Evolutionary conservation across 1,140 invertebrate genomes (phyloP).

Genomic region (Plodia interpunctella): DNA sequence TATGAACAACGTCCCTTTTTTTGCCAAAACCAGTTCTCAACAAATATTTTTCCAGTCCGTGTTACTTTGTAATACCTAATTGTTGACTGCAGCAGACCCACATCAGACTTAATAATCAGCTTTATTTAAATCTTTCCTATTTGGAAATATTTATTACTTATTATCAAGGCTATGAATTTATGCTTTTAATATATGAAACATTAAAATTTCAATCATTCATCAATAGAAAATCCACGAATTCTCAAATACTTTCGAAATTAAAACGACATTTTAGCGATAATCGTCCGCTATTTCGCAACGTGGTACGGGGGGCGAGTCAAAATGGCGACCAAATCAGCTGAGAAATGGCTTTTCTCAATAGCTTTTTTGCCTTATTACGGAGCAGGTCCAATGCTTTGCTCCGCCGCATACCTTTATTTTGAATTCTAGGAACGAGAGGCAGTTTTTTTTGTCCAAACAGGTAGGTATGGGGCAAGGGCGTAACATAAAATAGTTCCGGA

Average conservation of each 20-base stretch:
- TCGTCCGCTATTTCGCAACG: neutral
- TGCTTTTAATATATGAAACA: too few relatives aligned
- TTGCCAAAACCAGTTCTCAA: conserved; percentile 2
- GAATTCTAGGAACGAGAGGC: conserved; percentile 7
- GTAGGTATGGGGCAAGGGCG: conserved; percentile 7
- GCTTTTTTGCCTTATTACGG: conserved; percentile 40
- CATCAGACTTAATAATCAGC: too few relatives aligned
- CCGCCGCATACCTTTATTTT: conserved; percentile 13
- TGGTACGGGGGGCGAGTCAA: conserved; percentile 55
- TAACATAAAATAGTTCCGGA: conserved; percentile 11
- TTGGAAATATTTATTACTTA: too few relatives aligned
- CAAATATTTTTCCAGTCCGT: conserved; percentile 8
- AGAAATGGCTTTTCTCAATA: conserved; percentile 40
- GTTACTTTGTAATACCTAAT: too few relatives aligned
- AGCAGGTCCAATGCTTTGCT: conserved; percentile 2
- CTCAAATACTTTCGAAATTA: neutral
- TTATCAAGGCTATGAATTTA: too few relatives aligned
- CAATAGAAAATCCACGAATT: too few relatives aligned
- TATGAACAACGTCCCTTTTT: conserved; percentile 12
- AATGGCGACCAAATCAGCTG: conserved; percentile 52
- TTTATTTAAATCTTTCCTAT: too few relatives aligned
- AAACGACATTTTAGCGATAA: conserved; percentile 8
- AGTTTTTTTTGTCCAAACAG: conserved; percentile 8
- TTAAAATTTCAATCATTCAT: too few relatives aligned
- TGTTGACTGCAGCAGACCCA: too few relatives aligned